These are phyloP conservation scores for Euschistus heros DNA, from an alignment of 1,140 invertebrate species.

Conservation along the genomic window DNA sequence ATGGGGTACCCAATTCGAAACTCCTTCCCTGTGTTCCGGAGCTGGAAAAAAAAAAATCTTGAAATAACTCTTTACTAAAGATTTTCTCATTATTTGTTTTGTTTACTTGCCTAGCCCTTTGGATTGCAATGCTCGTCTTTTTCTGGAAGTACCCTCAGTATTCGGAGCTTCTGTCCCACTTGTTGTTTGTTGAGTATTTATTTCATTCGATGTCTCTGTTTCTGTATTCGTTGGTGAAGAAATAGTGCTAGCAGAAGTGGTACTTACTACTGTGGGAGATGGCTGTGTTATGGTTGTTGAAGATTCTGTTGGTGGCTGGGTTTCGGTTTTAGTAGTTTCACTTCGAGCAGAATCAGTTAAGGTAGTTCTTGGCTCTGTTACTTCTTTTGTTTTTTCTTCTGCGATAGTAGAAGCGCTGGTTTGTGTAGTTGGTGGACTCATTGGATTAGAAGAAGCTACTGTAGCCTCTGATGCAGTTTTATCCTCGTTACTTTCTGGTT, in stretches of 20 bases:
- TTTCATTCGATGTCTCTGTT: neutral
- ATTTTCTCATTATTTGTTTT: no score
- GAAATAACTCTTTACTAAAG: no score
- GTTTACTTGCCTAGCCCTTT: neutral
- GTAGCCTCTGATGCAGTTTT: slow-evolving; percentile 16
- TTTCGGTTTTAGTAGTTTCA: neutral
- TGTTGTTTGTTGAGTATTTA: slow-evolving; percentile 7
- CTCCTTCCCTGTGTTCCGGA: slow-evolving; percentile 13
- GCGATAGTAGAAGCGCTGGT: neutral
- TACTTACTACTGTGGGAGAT: neutral
- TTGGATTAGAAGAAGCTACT: slow-evolving; percentile 14
- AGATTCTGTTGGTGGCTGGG: neutral
- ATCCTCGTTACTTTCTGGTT: slow-evolving; percentile 18
- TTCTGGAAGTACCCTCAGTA: neutral
- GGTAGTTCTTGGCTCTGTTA: neutral
- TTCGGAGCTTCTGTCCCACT: neutral
- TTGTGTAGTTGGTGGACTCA: slow-evolving; percentile 14
- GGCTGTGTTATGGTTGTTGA: neutral
- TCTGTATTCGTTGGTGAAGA: neutral
- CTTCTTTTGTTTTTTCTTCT: slow-evolving; percentile 1
- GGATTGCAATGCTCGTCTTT: neutral
- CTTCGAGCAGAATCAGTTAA: neutral
- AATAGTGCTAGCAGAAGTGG: neutral
- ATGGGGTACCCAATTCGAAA: slow-evolving; percentile 23
- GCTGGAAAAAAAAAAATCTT: slow-evolving; percentile 17